Evolutionary conservation across 2,797 vertebrate genomes (phyloP), one percentile per base, ranked within the genome.

Genomic region (Myotis planiceps): DNA sequence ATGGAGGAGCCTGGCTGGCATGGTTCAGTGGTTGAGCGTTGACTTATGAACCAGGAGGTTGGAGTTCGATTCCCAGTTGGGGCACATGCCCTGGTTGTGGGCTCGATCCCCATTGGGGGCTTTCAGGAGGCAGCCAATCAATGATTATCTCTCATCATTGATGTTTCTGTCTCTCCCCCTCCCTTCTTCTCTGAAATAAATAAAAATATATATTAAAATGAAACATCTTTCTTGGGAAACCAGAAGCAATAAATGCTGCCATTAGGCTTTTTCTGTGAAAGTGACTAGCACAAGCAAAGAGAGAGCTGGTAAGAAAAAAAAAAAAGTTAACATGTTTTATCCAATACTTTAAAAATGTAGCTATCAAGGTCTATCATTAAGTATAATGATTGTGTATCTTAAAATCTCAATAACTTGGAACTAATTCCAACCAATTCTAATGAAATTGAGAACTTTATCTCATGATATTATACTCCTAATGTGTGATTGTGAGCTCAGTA

Each of bases 401-500:
- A 79, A 74, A 95, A 92, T 72, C 37, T 80, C 68, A 45, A 66
- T 68, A 83, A 84, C 3, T 12, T 42, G 71, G 23, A 86, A 75
- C 32, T 13, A 95, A 89, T 92, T 93, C 29, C 23, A 94, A 93
- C 1, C 23, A 80, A 87, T 85, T 88, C 45, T 58, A 86, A 76
- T 32, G n/a, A 94, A 45, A 83, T 13, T 68, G n/a, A 83, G 5
- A 85, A 69, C 29, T 94, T 19, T 75, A 65, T 65, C 53, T 75
- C 53, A 53, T 18, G 39, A 45, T 75, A 86, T 15, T 88, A 76
- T 42, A 87, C 27, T 92, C 60, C 88, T 85, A 85, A 58, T 49
- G 76, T 74, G 16, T 39, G 37, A 39, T 6, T 39, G 37, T 78
- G 14, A 34, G 23, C 39, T 79, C 10, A 63, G 42, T 68, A 94